Conservation (phyloP, 2,888 invertebrate genomes). For the Ischnus inquisitorius region DNA sequence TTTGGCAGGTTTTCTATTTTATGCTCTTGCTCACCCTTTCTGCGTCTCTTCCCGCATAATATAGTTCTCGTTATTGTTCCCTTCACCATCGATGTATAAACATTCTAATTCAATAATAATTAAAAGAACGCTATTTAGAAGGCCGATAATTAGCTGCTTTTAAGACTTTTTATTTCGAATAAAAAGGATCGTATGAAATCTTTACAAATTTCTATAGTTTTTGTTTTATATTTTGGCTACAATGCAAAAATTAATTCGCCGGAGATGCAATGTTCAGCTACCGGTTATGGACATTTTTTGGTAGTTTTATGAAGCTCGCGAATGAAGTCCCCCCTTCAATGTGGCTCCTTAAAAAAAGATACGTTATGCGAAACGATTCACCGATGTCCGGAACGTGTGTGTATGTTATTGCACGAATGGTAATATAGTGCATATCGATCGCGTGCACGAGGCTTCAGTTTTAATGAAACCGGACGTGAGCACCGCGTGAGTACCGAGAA, state of each 20-base stretch:
- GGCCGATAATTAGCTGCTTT: too few species aligned
- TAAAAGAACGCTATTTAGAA: too few species aligned
- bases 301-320: too few species aligned
- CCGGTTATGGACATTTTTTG: too few species aligned
- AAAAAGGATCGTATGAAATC: too few species aligned
- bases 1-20: conserved; percentile 50
- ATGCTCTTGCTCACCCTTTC: conserved; percentile 13
- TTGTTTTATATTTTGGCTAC: too few species aligned
- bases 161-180: too few species aligned
- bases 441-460: conserved; percentile 39
- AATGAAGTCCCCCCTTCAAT: too few species aligned
- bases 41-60: conserved; percentile 25
- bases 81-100: conserved; percentile 13
- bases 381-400: conserved; percentile 10
- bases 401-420: not conserved
- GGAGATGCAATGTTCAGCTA: too few species aligned
- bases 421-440: conserved; percentile 58
- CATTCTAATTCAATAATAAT: conserved; percentile 31
- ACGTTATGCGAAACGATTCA: conserved; percentile 22
- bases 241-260: conserved; percentile 19
- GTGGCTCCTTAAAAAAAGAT: too few species aligned
- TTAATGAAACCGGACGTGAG: conserved; percentile 60
- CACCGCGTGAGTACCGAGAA: conserved; percentile 26
- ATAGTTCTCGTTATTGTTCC: conserved; percentile 31
- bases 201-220: too few species aligned